Evolutionary conservation across 2,888 invertebrate genomes (phyloP), one percentile per base, ranked within the genome.

Genomic region (Harpagoxenus sublaevis): DNA sequence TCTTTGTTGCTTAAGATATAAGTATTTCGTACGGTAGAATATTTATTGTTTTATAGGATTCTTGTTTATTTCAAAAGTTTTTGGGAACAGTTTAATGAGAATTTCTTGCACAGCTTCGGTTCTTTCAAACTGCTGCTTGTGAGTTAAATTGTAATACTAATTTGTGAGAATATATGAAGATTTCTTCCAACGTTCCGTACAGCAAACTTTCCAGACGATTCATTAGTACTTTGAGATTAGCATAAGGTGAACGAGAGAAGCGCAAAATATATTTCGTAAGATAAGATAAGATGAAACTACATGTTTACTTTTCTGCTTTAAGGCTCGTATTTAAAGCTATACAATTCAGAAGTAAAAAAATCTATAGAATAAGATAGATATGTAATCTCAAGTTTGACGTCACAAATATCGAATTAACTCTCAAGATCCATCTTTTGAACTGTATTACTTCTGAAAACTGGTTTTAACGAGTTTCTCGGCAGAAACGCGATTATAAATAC

Each of bases 401-500:
- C 28, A 66, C 23, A 65, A 65, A 65, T 28, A 66, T 66, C 65
- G 45, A 45, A 45, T 66, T 28, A 28, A 66, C 15, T 45, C 28
- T 66, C 28, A 42, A 45, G 5, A 45, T 28, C 15, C n/a, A 63
- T n/a, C 45, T 45, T 45, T 45, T 66, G 28, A 66, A 66, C 65
- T 45, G 18, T 28, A 66, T 45, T 42, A 45, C 28, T 45, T 66
- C 45, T 45, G 15, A 45, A 23, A 66, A 66, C 28, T 28, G 28
- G 3, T 66, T 45, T 66, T 45, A 66, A 66, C 5, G 8, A 66
- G 28, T 66, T 45, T 18, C 35, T 62, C 28, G 15, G 23, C 12
- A 45, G 65, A 66, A 66, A 66, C 15, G 15, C n/a, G 45, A 65
- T 65, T 65, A 65, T 12, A 42, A 65, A 65, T 42, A 65, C 12